Conservation (phyloP, 2,797 vertebrate species). For the Gymnocypris eckloni region DNA sequence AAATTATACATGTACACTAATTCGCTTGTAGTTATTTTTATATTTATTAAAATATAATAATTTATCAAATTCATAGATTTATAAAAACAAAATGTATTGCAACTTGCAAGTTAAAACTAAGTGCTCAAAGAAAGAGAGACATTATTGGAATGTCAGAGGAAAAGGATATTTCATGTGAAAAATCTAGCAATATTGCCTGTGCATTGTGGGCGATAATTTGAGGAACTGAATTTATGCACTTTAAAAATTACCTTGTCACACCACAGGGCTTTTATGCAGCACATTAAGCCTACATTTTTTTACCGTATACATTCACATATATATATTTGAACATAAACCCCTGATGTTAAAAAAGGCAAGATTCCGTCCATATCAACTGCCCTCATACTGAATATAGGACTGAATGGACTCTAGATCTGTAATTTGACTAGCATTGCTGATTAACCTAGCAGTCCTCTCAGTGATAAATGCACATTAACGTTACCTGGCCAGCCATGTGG, state of each 20-base stretch:
- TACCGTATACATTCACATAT: not conserved
- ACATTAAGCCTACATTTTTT: not conserved
- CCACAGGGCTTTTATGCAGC: not conserved
- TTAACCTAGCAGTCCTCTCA: not conserved
- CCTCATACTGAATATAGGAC: not conserved
- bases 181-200: not conserved
- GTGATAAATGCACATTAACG: constrained; percentile 7
- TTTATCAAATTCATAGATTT: not conserved
- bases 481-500: constrained; percentile 47
- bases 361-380: not conserved
- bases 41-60: not conserved
- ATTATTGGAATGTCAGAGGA: not conserved
- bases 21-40: not conserved
- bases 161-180: not conserved
- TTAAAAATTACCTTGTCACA: not conserved
- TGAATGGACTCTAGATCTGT: not conserved
- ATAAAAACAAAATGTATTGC: not conserved
- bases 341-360: not conserved
- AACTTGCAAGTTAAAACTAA: not conserved
- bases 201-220: not conserved
- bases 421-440: not conserved
- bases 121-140: not conserved
- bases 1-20: no score
- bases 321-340: not conserved
- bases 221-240: not conserved